A percentile compares a stretch with the other conserved stretches of the same genome.
phyloP scores from a whole-genome alignment of 1,140 invertebrate species.

The Leucophenga varia region DNA sequence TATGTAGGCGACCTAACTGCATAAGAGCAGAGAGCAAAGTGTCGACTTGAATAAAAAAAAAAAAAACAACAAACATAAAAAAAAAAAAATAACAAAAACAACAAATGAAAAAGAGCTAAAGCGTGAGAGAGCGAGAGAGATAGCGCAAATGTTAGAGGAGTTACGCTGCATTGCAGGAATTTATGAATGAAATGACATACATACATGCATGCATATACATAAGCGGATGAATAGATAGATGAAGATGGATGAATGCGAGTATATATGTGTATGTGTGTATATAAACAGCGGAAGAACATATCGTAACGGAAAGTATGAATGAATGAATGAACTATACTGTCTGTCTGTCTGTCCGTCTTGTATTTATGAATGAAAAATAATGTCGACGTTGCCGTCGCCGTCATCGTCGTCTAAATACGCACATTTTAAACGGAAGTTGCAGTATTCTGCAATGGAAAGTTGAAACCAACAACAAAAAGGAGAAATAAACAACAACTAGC shows the following conservation, averaged over 20 bases:
- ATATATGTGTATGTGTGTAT: neutral
- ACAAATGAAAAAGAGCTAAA: neutral
- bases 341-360: too few relatives aligned
- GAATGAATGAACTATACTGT: conserved; percentile 18
- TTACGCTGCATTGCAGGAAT: conserved; percentile 35
- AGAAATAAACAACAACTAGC: conserved; percentile 14
- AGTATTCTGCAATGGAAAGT: neutral
- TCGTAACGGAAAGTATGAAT: conserved; percentile 12
- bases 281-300: neutral
- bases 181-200: conserved; percentile 42
- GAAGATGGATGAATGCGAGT: neutral
- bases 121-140: conserved; percentile 8
- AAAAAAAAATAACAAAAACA: conserved; percentile 4
- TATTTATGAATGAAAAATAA: conserved; percentile 1
- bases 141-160: conserved; percentile 4
- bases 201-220: conserved; percentile 10
- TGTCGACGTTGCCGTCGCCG: too few relatives aligned
- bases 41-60: conserved; percentile 23
- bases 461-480: conserved; percentile 11
- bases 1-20: too few relatives aligned
- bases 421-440: conserved; percentile 48
- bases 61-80: neutral
- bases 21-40: too few relatives aligned
- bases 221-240: neutral
- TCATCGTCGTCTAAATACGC: conserved; percentile 18